Base-by-base conservation (phyloP, 2,888 invertebrate genomes). In the Piscicola geometra region DNA sequence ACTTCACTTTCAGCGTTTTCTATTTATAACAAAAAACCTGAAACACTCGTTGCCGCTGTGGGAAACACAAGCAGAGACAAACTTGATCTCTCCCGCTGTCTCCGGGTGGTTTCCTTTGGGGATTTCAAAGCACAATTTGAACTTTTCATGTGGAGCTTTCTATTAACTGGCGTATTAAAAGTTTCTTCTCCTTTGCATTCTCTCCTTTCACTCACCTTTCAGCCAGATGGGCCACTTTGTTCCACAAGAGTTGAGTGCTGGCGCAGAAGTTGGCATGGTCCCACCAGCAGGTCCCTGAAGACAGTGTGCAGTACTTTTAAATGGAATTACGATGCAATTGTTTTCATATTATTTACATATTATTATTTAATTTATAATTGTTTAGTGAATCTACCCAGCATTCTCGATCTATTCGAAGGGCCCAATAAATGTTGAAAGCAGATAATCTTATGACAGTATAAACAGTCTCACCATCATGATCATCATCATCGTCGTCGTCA, bases 171-270 rank as follows among this genome's bases (percentile, higher is more conserved):
- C n/a, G n/a, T n/a, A n/a, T n/a, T n/a, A n/a, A n/a, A n/a, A n/a
- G n/a, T n/a, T n/a, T n/a, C n/a, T n/a, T n/a, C n/a, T n/a, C n/a
- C n/a, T n/a, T n/a, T n/a, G n/a, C n/a, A n/a, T n/a, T n/a, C n/a
- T n/a, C n/a, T n/a, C n/a, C n/a, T n/a, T n/a, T n/a, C n/a, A n/a
- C n/a, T n/a, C 66, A 79, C 79, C 78, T 50, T 77, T 78, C n/a
- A 79, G 64, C 78, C 78, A 79, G 41, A 79, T 76, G 9, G 79
- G 79, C 25, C 76, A 77, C 28, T 79, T 76, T 1, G 79, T 79
- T 9, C 79, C 79, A 70, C 79, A 79, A 56, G 71, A 71, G 66
- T 73, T 71, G 71, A 78, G 76, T 18, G 77, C 73, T 12, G 78
- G 78, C 52, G 79, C 79, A 36, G 28, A 33, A 36, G 78, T 78